Evolutionary conservation across 1,140 invertebrate species (phyloP).

Genomic region (Pseudoatta argentina): DNA sequence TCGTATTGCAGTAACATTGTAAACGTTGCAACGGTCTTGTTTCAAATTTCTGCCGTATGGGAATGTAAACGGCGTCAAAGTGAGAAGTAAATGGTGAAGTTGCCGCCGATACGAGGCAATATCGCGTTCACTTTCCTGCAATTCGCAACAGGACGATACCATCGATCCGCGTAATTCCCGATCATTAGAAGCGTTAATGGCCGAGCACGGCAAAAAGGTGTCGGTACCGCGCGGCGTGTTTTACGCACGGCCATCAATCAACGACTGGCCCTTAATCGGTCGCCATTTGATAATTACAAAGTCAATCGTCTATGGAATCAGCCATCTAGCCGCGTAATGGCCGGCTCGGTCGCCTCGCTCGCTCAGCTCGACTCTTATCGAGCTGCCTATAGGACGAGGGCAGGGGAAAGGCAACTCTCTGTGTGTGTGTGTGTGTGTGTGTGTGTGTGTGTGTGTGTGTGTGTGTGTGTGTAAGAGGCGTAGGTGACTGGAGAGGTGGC

Average conservation of each 20-base stretch:
- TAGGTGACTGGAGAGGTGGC: constrained; percentile 65
- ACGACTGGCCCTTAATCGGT: constrained; percentile 55
- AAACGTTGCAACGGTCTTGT: no score
- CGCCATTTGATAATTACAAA: constrained; percentile 70
- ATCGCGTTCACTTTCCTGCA: constrained; percentile 43
- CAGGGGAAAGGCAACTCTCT: constrained; percentile 40
- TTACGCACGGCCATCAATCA: constrained; percentile 56
- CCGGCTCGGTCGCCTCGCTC: constrained; percentile 20
- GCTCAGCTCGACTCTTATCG: background rate
- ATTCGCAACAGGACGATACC: constrained; percentile 63
- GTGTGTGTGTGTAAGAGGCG: constrained; percentile 29
- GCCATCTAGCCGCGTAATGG: constrained; percentile 57
- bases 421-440: no score
- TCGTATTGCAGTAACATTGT: no score
- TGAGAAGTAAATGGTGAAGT: background rate
- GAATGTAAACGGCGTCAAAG: background rate
- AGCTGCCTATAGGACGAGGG: constrained; percentile 9
- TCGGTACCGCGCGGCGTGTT: background rate
- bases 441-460: no score
- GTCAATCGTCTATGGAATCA: constrained; percentile 65
- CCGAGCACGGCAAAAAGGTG: constrained; percentile 44
- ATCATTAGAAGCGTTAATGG: constrained; percentile 67
- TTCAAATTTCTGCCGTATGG: background rate
- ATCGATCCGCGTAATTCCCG: constrained; percentile 65
- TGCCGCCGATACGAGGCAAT: background rate